Evolutionary conservation across 2,797 vertebrate genomes (phyloP), one percentile per base, ranked within the genome.

Genomic region (Scyliorhinus canicula): DNA sequence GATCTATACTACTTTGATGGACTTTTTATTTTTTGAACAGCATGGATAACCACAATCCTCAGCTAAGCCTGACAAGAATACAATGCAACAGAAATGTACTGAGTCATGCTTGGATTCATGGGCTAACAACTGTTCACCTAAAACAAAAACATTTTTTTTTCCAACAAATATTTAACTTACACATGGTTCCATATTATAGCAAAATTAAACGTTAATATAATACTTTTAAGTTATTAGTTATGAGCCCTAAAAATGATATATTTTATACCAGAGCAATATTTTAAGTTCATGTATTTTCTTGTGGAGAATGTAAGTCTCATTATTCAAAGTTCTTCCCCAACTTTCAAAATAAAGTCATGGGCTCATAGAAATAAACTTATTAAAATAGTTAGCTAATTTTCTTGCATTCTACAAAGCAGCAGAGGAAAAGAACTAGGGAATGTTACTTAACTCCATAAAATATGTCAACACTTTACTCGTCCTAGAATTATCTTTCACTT

Each of bases 61-160:
- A n/a, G 16, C 86, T 60, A 90, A 88, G 60, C 14, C 86, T 90
- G 86, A n/a, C 55, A 55, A 57, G 52, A 90, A 90, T 55, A 88
- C 35, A 88, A 88, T 1, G 31, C 85, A 88, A 57, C 31, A 88
- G 28, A 90, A 90, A n/a, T 7, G 31, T 57, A 21, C 31, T n/a
- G 86, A 11, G 6, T 57, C 19, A 11, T 60, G 52, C 31, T 60
- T 90, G 35, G 12, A 60, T 60, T 90, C 55, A 90, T 19, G 31
- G 57, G 35, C 12, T 90, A n/a, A n/a, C 60, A 60, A 90, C 31
- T 60, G 26, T 60, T 11, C n/a, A 90, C 57, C 60, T 82, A 14
- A 82, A 82, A 90, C 28, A 60, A 19, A 2, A 82, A 44, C 21
- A 52, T 57, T 14, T 88, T 57, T 8, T 60, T 90, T 60, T 57